Conservation (phyloP, 1,140 invertebrate genomes). For the Paracyclopina nana region DNA sequence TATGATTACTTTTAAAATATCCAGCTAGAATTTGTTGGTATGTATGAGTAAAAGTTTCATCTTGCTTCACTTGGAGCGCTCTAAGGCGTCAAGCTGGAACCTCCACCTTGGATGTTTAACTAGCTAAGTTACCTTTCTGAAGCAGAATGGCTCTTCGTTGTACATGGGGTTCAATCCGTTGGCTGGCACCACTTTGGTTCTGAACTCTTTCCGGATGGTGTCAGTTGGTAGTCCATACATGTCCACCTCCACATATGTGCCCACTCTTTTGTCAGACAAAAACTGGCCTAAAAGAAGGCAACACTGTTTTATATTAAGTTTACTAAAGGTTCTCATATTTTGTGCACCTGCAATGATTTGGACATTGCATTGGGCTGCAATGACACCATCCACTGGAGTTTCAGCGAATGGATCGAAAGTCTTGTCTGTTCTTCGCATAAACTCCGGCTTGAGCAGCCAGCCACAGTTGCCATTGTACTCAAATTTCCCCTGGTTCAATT, state of each 20-base stretch:
- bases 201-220: constrained; percentile 94
- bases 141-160: constrained; percentile 94
- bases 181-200: constrained; percentile 79
- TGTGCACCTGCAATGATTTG: constrained; percentile 53
- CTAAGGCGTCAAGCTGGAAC: too few species aligned
- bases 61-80: too few species aligned
- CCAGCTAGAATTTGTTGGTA: too few species aligned
- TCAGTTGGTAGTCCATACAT: constrained; percentile 99
- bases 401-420: constrained; percentile 98
- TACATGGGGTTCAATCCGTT: constrained; percentile 96
- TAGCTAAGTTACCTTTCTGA: constrained; percentile 92
- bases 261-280: constrained; percentile 37
- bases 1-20: too few species aligned
- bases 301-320: too few species aligned
- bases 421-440: constrained; percentile 87
- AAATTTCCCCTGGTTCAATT: constrained; percentile 98
- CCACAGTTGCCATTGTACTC: constrained; percentile 94
- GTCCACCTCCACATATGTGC: constrained; percentile 59
- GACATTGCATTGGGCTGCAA: constrained; percentile 92
- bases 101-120: too few species aligned
- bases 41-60: too few species aligned
- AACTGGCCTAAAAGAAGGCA: constrained; percentile 43
- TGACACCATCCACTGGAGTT: constrained; percentile 95
- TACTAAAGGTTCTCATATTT: too few species aligned
- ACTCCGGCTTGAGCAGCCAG: constrained; percentile 94